These are phyloP conservation scores for Camponotus pennsylvanicus DNA, from an alignment of 1,140 invertebrate genomes.

Conservation along the genomic window DNA sequence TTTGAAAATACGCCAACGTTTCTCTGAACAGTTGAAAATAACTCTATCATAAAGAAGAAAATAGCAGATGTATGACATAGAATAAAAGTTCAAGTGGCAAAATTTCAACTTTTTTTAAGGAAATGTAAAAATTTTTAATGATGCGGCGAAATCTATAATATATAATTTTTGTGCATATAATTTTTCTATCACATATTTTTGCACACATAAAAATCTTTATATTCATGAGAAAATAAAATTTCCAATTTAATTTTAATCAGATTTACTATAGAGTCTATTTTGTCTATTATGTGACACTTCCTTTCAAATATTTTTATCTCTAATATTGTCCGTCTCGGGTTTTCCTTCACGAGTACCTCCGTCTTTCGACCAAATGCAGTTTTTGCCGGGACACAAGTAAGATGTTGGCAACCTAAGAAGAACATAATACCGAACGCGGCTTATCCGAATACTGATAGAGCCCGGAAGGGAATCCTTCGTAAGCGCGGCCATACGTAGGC, in stretches of 20 bases:
- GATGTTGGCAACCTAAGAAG: constrained; percentile 77
- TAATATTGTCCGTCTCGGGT: neutral
- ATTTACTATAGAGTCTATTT: neutral
- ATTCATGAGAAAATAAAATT: neutral
- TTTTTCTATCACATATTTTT: neutral
- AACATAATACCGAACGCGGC: constrained; percentile 79
- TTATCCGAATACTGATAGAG: constrained; percentile 82
- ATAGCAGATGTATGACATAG: neutral
- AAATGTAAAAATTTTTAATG: neutral
- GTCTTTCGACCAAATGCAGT: constrained; percentile 70
- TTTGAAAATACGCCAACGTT: neutral
- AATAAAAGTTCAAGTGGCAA: neutral
- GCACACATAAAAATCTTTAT: neutral
- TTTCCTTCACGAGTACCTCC: constrained; percentile 4
- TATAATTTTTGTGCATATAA: neutral
- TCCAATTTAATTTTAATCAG: neutral
- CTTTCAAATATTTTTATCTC: neutral
- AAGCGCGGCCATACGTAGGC: constrained; percentile 78
- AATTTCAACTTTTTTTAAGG: neutral
- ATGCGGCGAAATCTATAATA: neutral
- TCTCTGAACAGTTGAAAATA: neutral
- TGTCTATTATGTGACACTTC: neutral
- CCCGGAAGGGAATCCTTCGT: constrained; percentile 75
- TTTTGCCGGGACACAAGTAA: constrained; percentile 73
- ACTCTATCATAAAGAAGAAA: neutral